Conservation (phyloP, 2,113 vertebrate genomes). For the Gambusia holbrooki region DNA sequence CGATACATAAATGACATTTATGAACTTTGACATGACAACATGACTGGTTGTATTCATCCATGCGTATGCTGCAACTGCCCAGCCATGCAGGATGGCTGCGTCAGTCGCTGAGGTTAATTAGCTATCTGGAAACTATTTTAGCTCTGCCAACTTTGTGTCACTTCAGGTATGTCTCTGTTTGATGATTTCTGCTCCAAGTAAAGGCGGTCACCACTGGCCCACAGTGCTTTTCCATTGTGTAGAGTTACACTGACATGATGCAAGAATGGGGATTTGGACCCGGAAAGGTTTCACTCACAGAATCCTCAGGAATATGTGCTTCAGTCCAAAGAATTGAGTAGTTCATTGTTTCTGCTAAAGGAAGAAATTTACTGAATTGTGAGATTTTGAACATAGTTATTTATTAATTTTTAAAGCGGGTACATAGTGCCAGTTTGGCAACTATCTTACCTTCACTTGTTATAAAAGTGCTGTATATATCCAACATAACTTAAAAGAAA, state of each 20-base stretch:
- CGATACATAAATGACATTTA: constrained; percentile 64
- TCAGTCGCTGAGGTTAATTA: constrained; percentile 72
- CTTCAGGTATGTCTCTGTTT: constrained; percentile 77
- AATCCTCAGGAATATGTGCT: constrained; percentile 33
- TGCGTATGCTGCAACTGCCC: constrained; percentile 56
- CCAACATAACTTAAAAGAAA: too few species aligned
- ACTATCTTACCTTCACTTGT: too few species aligned
- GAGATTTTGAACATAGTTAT: not conserved
- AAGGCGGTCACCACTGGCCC: constrained; percentile 62
- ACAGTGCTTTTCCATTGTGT: constrained; percentile 48
- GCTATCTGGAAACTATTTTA: constrained; percentile 79
- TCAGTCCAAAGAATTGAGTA: constrained; percentile 31
- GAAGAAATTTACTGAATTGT: constrained; percentile 29
- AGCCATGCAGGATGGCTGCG: constrained; percentile 42
- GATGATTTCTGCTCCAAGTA: constrained; percentile 72
- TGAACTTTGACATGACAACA: constrained; percentile 74
- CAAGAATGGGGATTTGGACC: constrained; percentile 40
- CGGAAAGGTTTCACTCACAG: constrained; percentile 48
- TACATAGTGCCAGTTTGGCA: too few species aligned
- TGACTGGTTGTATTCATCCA: constrained; percentile 74
- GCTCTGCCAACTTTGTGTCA: constrained; percentile 77
- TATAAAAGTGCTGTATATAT: too few species aligned
- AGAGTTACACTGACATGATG: constrained; percentile 64
- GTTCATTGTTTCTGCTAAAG: constrained; percentile 7
- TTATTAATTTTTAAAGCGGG: not conserved